phyloP scores from a whole-genome alignment of 2,113 vertebrate species.

The Odontophorus gujanensis region DNA sequence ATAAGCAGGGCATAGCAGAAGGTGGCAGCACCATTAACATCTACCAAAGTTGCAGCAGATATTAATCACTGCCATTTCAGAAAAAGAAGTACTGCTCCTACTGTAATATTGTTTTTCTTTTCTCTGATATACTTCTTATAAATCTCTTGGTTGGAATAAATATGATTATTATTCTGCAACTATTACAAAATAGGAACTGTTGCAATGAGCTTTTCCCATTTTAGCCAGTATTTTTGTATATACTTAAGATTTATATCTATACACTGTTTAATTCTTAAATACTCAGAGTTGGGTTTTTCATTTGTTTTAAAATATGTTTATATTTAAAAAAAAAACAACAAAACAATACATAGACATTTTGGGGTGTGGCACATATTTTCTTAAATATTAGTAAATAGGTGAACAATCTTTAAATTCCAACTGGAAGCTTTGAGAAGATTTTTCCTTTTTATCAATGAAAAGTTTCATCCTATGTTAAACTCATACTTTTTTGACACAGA shows the following conservation, averaged over 20 bases:
- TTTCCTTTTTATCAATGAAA: background rate
- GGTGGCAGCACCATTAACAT: conserved; percentile 38
- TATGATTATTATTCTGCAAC: background rate
- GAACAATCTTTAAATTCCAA: background rate
- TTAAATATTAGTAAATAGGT: background rate
- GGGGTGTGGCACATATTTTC: background rate
- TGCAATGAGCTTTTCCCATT: background rate
- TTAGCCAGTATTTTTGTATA: background rate
- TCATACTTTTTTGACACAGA: background rate
- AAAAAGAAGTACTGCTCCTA: background rate
- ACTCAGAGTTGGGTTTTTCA: background rate
- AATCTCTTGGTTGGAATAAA: background rate
- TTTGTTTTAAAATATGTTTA: background rate
- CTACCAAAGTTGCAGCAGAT: background rate
- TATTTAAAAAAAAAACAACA: background rate
- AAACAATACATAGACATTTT: background rate
- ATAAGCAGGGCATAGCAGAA: background rate
- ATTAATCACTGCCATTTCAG: background rate
- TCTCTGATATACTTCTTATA: background rate
- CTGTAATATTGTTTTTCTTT: background rate
- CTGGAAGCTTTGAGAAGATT: background rate
- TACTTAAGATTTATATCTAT: too few relatives aligned
- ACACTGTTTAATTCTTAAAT: too few relatives aligned
- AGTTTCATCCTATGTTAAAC: background rate
- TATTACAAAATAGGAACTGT: background rate